These are phyloP conservation scores for Polydrusus pterygomalis DNA, from an alignment of 2,888 invertebrate species.

Conservation along the genomic window DNA sequence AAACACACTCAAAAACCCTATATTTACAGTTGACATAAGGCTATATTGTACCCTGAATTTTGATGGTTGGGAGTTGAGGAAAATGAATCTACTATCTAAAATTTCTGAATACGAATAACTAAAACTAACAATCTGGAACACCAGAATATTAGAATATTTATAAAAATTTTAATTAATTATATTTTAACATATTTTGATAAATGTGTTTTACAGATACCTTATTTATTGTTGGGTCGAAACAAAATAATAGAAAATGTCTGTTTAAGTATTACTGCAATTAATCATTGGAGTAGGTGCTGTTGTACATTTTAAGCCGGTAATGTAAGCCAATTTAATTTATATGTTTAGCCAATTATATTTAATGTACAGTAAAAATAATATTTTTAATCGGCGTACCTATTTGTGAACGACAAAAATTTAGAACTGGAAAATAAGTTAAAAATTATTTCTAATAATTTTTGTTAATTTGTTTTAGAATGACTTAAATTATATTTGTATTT, in stretches of 20 bases:
- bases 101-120: too few species aligned
- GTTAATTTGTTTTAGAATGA: too few species aligned
- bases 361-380: background rate
- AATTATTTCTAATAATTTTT: background rate
- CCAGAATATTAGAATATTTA: too few species aligned
- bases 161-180: too few species aligned
- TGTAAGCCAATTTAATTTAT: background rate
- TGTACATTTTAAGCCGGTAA: background rate
- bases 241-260: background rate
- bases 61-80: slow-evolving; percentile 19
- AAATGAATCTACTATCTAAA: background rate
- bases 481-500: too few species aligned
- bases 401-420: background rate
- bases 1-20: slow-evolving; percentile 55
- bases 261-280: background rate
- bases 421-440: background rate
- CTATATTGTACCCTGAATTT: slow-evolving; percentile 57
- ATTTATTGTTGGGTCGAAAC: background rate
- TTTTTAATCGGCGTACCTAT: background rate
- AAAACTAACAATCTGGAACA: too few species aligned
- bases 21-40: slow-evolving; percentile 50
- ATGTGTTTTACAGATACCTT: too few species aligned
- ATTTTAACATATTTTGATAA: too few species aligned
- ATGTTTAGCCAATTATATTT: background rate
- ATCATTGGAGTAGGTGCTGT: background rate